Base-by-base conservation (phyloP, 1,140 invertebrate genomes). In the Catajapyx aquilonaris region DNA sequence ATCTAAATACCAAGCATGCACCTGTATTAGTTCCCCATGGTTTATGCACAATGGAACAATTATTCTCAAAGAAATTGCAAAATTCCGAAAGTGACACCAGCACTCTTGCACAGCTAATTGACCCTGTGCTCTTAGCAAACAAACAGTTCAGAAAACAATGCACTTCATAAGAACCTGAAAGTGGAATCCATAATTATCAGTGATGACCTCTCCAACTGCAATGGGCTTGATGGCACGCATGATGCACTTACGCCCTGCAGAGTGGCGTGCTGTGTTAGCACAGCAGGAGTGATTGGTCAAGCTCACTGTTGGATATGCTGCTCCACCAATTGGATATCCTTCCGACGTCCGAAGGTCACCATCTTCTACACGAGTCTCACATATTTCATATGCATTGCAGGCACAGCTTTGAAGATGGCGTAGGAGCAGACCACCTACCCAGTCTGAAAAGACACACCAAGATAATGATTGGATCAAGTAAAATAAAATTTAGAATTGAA, bases 311-410 rank as follows among this genome's bases (percentile, higher is more conserved):
- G 65, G 51, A 40, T 70, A 74, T 34, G 70, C 62, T 7, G 62
- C 70, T 3, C 68, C 69, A 5, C 69, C 70, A 18, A 73, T n/a
- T 44, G 17, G 4, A 42, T 17, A 16, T 39, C 31, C 39, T 25
- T 25, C 31, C 35, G 55, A 52, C 44, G 54, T 52, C 16, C 52
- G 44, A 32, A 49, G 48, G 4, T 44, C 52, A n/a, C 44, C 22
- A 3, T 47, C 31, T 30, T 54, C 46, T n/a, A 57, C 44, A 2
- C 53, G 38, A 31, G 69, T 56, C 41, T 70, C 65, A 15, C 64
- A 61, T 15, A 73, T 61, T 46, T 71, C 69, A 45, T 74, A 72
- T 21, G 70, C 70, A 52, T 74, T 74, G 46, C 69, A 73, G 17
- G 66, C 64, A 19, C 66, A 53, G 35, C 63, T 61, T 46, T 71